Evolutionary conservation across 2,797 vertebrate species (phyloP).

Genomic region (Echeneis naucrates): DNA sequence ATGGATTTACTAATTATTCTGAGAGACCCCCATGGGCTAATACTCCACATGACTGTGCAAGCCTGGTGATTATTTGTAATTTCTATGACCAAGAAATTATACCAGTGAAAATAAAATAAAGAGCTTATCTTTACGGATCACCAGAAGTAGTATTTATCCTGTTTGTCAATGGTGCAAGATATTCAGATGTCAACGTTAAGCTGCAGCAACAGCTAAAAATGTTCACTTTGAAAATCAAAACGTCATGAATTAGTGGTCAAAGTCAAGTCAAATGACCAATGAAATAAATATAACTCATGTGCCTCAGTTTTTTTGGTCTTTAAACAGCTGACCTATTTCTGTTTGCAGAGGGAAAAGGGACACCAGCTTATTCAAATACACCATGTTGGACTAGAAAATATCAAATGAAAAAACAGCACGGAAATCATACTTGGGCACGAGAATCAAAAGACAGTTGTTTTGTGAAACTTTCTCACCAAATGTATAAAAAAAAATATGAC

Average conservation of each 20-base stretch:
- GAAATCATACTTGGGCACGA: neutral
- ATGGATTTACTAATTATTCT: constrained; percentile 42
- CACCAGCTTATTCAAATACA: neutral
- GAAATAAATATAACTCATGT: neutral
- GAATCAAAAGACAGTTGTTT: neutral
- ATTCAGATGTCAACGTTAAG: neutral
- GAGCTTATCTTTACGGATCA: constrained; percentile 24
- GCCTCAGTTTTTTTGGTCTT: neutral
- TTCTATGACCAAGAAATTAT: constrained; percentile 24
- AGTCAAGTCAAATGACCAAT: neutral
- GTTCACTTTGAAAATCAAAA: neutral
- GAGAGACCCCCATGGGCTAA: constrained; percentile 27
- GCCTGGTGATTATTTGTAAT: constrained; percentile 31
- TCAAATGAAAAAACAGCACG: neutral
- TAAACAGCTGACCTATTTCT: neutral
- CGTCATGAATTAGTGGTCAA: no score
- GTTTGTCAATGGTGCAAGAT: neutral
- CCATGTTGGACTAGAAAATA: neutral
- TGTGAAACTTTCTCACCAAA: neutral
- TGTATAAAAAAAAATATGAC: neutral
- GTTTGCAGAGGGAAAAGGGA: neutral
- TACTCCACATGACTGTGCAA: constrained; percentile 9
- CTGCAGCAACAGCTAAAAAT: neutral
- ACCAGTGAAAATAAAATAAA: constrained; percentile 13
- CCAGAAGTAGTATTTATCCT: neutral